A percentile compares a stretch with the other conserved stretches of the same genome.
Evolutionary conservation across 2,888 invertebrate species (phyloP).

Genomic region (Chelonus formosanus): DNA sequence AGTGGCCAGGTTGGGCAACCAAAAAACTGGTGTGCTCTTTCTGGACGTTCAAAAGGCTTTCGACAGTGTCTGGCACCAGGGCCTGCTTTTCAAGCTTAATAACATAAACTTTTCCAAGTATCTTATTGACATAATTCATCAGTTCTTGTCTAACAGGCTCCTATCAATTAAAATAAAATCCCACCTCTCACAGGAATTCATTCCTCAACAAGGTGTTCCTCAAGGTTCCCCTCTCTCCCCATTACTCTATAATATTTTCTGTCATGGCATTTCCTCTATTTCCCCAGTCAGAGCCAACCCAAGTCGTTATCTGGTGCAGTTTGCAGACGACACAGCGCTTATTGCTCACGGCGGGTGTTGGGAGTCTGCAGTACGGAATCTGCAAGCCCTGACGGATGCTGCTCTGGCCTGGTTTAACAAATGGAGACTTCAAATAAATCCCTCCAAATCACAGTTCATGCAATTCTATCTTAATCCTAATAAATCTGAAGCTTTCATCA

Average conservation of each 20-base stretch:
- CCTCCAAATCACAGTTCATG: conserved; percentile 18
- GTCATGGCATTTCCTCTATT: not conserved
- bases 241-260: not conserved
- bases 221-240: too few species aligned
- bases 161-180: not conserved
- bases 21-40: too few species aligned
- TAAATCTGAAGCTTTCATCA: not conserved
- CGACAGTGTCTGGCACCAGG: too few species aligned
- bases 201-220: not conserved
- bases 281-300: too few species aligned
- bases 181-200: not conserved
- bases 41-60: too few species aligned
- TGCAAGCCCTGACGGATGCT: not conserved
- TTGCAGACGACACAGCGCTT: conserved; percentile 22
- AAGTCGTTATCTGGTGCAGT: conserved; percentile 10
- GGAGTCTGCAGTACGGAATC: conserved; percentile 2
- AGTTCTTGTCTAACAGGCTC: not conserved
- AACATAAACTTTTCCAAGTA: too few species aligned
- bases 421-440: conserved; percentile 20
- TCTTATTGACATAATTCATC: too few species aligned
- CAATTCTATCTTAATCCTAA: conserved; percentile 11
- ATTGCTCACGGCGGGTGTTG: conserved; percentile 7
- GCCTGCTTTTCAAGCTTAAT: too few species aligned
- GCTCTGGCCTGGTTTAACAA: conserved; percentile 19
- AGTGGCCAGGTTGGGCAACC: too few species aligned